phyloP scores from a whole-genome alignment of 1,140 invertebrate genomes.

The Temnothorax nylanderi region DNA sequence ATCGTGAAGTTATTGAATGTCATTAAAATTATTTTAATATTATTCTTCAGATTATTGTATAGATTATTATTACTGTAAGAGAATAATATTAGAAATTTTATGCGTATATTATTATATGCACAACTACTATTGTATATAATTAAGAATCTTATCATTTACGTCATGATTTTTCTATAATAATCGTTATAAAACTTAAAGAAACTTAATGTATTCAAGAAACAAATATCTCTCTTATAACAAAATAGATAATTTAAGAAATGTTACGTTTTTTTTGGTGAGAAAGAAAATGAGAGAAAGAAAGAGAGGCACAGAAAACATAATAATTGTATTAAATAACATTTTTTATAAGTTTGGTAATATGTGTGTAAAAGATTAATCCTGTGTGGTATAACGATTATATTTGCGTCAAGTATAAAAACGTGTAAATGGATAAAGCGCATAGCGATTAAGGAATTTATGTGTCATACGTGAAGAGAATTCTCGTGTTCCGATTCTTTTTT shows the following conservation, averaged over 20 bases:
- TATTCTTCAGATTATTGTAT: not conserved
- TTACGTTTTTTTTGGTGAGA: not conserved
- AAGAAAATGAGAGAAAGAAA: not conserved
- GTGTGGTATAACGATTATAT: not conserved
- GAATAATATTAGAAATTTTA: not conserved
- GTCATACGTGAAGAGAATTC: constrained; percentile 14
- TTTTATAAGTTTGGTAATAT: not conserved
- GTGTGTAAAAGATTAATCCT: not conserved
- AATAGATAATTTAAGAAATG: not conserved
- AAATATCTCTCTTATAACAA: not conserved
- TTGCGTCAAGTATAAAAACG: not conserved
- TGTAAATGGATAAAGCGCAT: not conserved
- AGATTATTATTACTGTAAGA: not conserved
- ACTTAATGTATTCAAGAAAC: not conserved
- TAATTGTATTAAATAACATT: not conserved
- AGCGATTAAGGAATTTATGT: not conserved
- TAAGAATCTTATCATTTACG: not conserved
- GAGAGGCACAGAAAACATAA: not conserved
- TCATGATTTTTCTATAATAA: not conserved
- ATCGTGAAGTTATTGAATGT: not conserved
- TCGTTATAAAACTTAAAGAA: not conserved
- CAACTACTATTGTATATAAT: not conserved
- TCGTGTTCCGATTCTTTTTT: not conserved
- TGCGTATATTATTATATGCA: not conserved
- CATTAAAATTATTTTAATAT: not conserved